Conservation (phyloP, 2,113 vertebrate genomes). For the Caracal caracal region DNA sequence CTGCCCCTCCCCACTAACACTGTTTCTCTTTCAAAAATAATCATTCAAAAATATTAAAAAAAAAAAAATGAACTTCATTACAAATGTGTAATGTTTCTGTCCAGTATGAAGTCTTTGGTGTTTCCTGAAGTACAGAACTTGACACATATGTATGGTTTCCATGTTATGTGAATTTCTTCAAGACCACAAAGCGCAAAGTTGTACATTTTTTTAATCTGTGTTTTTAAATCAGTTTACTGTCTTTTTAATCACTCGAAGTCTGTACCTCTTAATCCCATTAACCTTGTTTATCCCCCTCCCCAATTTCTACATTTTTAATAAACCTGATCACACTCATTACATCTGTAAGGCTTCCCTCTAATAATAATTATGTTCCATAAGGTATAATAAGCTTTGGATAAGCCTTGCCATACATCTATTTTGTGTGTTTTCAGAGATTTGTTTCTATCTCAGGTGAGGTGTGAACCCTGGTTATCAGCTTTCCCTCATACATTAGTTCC, state of each 20-base stretch:
- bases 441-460: neutral
- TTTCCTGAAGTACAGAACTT: conserved; percentile 69
- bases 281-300: neutral
- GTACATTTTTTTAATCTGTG: neutral
- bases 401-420: neutral
- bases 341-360: neutral
- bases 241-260: neutral
- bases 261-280: neutral
- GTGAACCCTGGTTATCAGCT: neutral
- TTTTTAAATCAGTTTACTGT: too few species aligned
- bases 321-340: neutral
- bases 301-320: neutral
- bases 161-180: neutral
- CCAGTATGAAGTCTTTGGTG: conserved; percentile 74
- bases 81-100: neutral
- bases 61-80: neutral
- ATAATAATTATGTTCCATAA: neutral
- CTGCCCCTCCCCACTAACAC: too few species aligned
- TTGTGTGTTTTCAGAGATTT: neutral
- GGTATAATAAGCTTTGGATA: neutral
- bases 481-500: neutral
- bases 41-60: too few species aligned
- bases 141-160: neutral
- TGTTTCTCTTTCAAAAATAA: too few species aligned
- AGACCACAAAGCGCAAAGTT: neutral